Conservation (phyloP, 2,888 invertebrate genomes). For the Platycheirus albimanus region DNA sequence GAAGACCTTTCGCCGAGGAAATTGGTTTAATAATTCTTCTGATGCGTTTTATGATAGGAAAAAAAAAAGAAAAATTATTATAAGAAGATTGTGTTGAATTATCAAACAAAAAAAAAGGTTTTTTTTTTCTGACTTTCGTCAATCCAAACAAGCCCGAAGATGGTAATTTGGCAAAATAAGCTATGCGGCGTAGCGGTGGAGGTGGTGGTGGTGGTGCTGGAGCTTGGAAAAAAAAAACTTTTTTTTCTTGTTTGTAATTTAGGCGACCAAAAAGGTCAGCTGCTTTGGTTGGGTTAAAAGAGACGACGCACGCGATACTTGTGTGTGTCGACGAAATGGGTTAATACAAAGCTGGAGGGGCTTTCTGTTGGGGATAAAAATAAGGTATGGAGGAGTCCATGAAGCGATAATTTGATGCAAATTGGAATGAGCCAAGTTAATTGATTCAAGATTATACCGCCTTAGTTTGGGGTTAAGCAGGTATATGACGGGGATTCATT, state of each 20-base stretch:
- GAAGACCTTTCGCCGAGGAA: conserved; percentile 43
- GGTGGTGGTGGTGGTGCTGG: too few relatives aligned
- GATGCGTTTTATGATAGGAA: conserved; percentile 37
- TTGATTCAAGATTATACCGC: conserved; percentile 58
- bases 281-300: background rate
- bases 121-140: background rate
- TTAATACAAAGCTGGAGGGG: conserved; percentile 36
- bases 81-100: conserved; percentile 40
- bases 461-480: conserved; percentile 31
- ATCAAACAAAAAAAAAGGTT: conserved; percentile 3
- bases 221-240: background rate
- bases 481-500: conserved; percentile 22
- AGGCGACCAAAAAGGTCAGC: conserved; percentile 47
- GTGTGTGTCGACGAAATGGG: conserved; percentile 29
- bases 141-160: conserved; percentile 31
- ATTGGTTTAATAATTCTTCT: conserved; percentile 56
- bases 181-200: background rate
- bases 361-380: conserved; percentile 14
- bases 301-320: conserved; percentile 37
- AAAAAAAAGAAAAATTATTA: conserved; percentile 17
- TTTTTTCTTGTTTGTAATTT: background rate
- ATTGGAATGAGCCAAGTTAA: conserved; percentile 63
- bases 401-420: conserved; percentile 70
- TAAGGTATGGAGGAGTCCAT: conserved; percentile 19
- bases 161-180: conserved; percentile 53